Conservation (phyloP, 2,113 vertebrate species). For the Vulpes lagopus region DNA sequence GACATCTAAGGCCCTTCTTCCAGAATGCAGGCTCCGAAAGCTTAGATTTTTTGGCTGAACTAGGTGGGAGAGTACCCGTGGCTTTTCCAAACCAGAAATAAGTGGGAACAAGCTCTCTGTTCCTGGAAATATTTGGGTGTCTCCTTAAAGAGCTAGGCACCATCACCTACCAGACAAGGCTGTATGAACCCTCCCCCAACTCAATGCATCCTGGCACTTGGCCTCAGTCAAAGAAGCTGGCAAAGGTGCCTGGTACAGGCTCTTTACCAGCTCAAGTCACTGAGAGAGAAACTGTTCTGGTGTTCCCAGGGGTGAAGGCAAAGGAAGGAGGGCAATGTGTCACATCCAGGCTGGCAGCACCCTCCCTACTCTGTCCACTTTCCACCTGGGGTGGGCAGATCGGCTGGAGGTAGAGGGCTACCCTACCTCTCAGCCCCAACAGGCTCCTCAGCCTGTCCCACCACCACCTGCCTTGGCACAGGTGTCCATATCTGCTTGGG, state of each 20-base stretch:
- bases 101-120: not conserved
- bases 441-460: not conserved
- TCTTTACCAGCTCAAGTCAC: not conserved
- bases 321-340: not conserved
- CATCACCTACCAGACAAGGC: not conserved
- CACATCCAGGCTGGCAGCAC: not conserved
- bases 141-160: not conserved
- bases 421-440: not conserved
- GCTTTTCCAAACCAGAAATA: not conserved
- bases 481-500: not conserved
- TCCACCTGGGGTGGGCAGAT: not conserved
- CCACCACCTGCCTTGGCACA: not conserved
- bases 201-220: not conserved
- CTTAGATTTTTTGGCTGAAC: not conserved
- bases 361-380: not conserved
- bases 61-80: not conserved
- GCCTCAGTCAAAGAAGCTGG: not conserved
- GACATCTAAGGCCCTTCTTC: not conserved
- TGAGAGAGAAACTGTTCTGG: accelerated
- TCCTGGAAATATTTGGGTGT: not conserved
- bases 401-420: not conserved
- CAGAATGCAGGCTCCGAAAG: not conserved
- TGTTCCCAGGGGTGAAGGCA: not conserved
- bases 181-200: not conserved
- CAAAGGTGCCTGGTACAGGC: not conserved